phyloP scores from a whole-genome alignment of 2,797 vertebrate species.

The Xiphorhynchus erythropygius region DNA sequence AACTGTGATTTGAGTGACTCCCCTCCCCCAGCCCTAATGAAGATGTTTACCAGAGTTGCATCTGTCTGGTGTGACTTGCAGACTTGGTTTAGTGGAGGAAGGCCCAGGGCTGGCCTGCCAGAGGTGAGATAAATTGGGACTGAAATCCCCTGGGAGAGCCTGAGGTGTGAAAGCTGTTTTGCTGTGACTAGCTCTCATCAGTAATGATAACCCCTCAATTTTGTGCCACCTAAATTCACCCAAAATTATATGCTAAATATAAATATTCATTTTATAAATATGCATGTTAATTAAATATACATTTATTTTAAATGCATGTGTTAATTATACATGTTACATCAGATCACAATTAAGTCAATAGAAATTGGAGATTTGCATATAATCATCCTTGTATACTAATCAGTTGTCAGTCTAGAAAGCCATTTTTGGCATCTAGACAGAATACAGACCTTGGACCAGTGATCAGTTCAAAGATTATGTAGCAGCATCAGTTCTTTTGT shows the following conservation, averaged over 20 bases:
- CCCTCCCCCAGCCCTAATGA: slow-evolving; percentile 2
- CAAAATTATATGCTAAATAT: slow-evolving; percentile 78
- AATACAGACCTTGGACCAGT: slow-evolving; percentile 17
- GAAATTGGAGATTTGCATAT: slow-evolving; percentile 85
- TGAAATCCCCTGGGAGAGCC: slow-evolving; percentile 53
- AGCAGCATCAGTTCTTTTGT: background rate
- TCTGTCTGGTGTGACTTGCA: slow-evolving; percentile 5
- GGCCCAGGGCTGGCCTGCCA: slow-evolving; percentile 48
- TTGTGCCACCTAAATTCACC: slow-evolving; percentile 71
- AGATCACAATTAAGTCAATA: slow-evolving; percentile 86
- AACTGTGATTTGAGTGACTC: background rate
- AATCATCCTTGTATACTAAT: slow-evolving; percentile 83
- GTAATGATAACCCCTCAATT: slow-evolving; percentile 70
- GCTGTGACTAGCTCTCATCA: slow-evolving; percentile 66
- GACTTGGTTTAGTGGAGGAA: slow-evolving; percentile 25
- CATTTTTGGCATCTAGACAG: slow-evolving; percentile 59
- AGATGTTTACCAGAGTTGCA: background rate
- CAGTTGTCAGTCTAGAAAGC: slow-evolving; percentile 81
- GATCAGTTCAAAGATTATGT: background rate
- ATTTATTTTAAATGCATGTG: slow-evolving; percentile 85
- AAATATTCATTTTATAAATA: slow-evolving; percentile 86
- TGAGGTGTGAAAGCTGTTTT: slow-evolving; percentile 56
- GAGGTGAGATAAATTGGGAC: slow-evolving; percentile 50
- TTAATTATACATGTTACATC: slow-evolving; percentile 85
- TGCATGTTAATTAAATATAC: slow-evolving; percentile 87